Conservation (phyloP, 1,140 invertebrate species). For the Temnothorax curvispinosus region DNA sequence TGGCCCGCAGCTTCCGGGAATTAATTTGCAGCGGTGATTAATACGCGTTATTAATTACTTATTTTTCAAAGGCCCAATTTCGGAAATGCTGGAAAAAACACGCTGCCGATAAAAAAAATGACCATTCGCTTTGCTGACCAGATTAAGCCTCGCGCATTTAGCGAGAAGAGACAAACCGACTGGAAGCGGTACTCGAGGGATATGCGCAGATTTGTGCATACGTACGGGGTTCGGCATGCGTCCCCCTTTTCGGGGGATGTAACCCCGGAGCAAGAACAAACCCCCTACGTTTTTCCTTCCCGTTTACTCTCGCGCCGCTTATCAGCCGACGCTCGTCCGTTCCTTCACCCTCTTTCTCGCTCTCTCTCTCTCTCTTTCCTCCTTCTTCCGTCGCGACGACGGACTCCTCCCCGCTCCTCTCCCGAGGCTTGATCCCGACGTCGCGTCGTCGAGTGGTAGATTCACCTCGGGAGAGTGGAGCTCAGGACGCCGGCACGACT, state of each 20-base stretch:
- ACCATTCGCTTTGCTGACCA: background rate
- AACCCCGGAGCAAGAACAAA: background rate
- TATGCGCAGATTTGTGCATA: background rate
- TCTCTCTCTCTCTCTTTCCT: background rate
- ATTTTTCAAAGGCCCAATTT: background rate
- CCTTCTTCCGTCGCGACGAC: background rate
- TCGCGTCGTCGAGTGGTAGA: background rate
- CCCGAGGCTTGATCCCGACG: background rate
- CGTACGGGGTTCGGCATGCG: background rate
- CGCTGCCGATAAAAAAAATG: background rate
- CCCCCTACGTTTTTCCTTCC: background rate
- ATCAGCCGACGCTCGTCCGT: background rate
- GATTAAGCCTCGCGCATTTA: background rate
- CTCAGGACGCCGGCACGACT: slow-evolving; percentile 67
- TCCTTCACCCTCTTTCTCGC: slow-evolving; percentile 8
- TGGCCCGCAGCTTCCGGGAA: background rate
- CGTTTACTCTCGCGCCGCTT: background rate
- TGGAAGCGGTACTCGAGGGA: background rate
- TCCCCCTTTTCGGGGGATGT: background rate
- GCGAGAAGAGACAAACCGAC: background rate
- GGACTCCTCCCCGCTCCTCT: slow-evolving; percentile 33
- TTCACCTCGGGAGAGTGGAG: slow-evolving; percentile 58
- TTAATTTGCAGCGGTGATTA: slow-evolving; percentile 2
- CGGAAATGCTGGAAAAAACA: background rate
- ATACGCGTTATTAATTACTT: background rate